phyloP scores from a whole-genome alignment of 2,797 vertebrate genomes.

The Platalea minor region DNA sequence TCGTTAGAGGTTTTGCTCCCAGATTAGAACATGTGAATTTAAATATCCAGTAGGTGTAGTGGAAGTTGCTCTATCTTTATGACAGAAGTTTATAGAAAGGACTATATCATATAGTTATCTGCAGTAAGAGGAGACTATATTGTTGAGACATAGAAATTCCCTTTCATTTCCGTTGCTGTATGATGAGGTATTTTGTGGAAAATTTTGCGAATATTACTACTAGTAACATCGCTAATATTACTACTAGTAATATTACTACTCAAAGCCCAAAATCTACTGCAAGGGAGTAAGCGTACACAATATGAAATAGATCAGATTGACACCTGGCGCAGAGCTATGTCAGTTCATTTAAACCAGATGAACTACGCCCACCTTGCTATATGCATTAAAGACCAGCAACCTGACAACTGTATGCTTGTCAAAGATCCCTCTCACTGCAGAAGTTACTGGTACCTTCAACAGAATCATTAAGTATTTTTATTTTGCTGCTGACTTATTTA shows the following conservation, averaged over 20 bases:
- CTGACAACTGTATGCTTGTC: background rate
- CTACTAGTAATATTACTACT: background rate
- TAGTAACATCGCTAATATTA: no score
- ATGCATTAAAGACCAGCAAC: background rate
- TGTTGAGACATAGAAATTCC: background rate
- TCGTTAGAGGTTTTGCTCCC: background rate
- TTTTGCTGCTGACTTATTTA: background rate
- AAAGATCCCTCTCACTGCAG: background rate
- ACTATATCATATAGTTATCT: background rate
- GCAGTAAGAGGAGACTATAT: background rate
- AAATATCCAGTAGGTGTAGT: background rate
- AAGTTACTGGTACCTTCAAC: background rate
- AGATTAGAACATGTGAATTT: background rate
- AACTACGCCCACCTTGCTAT: background rate
- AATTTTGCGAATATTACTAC: background rate
- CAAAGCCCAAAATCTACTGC: background rate
- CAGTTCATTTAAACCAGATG: background rate
- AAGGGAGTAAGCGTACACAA: background rate
- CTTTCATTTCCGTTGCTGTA: background rate
- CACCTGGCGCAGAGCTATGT: background rate
- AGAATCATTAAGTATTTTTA: background rate
- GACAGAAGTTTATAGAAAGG: background rate
- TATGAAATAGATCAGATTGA: background rate
- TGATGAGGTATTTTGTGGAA: background rate
- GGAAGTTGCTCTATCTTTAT: background rate